A percentile compares a stretch with the other conserved stretches of the same genome.
These are phyloP conservation scores for Aphelenchoides fujianensis DNA, from an alignment of 1,140 invertebrate species.

Conservation along the genomic window DNA sequence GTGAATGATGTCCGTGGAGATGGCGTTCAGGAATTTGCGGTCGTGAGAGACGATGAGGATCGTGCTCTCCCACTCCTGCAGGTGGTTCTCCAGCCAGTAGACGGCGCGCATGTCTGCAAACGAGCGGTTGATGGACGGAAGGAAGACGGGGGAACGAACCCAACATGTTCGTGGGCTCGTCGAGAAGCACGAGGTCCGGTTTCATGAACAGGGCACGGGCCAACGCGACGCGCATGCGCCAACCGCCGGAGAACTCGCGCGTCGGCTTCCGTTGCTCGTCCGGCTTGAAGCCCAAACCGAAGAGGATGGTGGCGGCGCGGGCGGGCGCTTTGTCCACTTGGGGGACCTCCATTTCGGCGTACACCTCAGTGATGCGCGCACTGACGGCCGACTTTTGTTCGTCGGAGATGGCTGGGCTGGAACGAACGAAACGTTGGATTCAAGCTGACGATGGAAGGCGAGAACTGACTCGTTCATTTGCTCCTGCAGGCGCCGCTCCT, in stretches of 20 bases:
- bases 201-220: slow-evolving; percentile 92
- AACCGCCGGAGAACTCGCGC: slow-evolving; percentile 88
- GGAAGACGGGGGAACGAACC: background rate
- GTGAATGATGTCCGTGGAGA: slow-evolving; percentile 94
- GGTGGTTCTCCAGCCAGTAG: slow-evolving; percentile 87
- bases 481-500: slow-evolving; percentile 71
- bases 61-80: slow-evolving; percentile 88
- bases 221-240: slow-evolving; percentile 93
- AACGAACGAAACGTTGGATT: slow-evolving; percentile 26
- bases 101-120: slow-evolving; percentile 88
- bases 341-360: slow-evolving; percentile 82
- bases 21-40: slow-evolving; percentile 88
- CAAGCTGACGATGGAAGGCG: background rate
- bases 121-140: background rate
- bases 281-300: slow-evolving; percentile 86
- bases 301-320: slow-evolving; percentile 80
- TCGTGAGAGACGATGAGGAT: slow-evolving; percentile 97
- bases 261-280: slow-evolving; percentile 82
- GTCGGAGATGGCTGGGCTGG: slow-evolving; percentile 34
- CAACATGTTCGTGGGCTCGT: slow-evolving; percentile 97
- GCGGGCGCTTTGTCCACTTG: slow-evolving; percentile 94
- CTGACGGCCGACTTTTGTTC: slow-evolving; percentile 34
- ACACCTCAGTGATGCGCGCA: slow-evolving; percentile 71
- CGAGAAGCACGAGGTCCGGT: slow-evolving; percentile 68
- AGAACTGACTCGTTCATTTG: slow-evolving; percentile 51